A percentile compares a stretch with the other conserved stretches of the same genome.
Evolutionary conservation across 2,888 invertebrate species (phyloP).

Genomic region (Tupiocoris notatus): DNA sequence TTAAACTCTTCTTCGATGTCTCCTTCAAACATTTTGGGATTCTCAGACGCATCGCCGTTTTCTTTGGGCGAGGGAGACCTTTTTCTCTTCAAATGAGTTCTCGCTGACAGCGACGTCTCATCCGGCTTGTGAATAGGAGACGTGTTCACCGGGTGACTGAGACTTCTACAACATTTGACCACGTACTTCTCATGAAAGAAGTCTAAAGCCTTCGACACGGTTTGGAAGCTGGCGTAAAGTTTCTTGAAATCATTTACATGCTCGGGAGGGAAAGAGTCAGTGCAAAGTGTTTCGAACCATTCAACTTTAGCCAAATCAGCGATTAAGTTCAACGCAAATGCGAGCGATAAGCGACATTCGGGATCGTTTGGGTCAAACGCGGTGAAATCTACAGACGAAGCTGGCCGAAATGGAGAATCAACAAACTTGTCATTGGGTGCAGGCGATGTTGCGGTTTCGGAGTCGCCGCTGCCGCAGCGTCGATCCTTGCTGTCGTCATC

Average conservation of each 20-base stretch:
- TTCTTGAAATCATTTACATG: slow-evolving; percentile 7
- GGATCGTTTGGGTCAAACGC: background rate
- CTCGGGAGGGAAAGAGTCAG: background rate
- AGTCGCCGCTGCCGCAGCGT: background rate
- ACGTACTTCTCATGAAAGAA: background rate
- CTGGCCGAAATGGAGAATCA: background rate
- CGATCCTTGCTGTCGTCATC: background rate
- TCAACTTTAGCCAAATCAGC: background rate
- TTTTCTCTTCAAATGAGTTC: background rate
- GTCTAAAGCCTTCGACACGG: background rate
- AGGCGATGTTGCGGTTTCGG: background rate
- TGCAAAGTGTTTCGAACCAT: background rate
- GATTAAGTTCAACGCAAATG: background rate
- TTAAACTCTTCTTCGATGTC: slow-evolving; percentile 57
- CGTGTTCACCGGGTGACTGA: background rate
- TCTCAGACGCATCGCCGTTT: background rate
- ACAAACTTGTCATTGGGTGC: slow-evolving; percentile 12
- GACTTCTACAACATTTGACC: slow-evolving; percentile 13
- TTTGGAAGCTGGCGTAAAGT: background rate
- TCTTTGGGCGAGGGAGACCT: slow-evolving; percentile 1
- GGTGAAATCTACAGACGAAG: background rate
- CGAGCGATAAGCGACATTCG: background rate
- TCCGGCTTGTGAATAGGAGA: background rate
- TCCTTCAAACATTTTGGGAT: slow-evolving; percentile 50
- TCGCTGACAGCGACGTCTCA: background rate